Evolutionary conservation across 2,888 invertebrate genomes (phyloP), one percentile per base, ranked within the genome.

Genomic region (Mimachlamys varia): DNA sequence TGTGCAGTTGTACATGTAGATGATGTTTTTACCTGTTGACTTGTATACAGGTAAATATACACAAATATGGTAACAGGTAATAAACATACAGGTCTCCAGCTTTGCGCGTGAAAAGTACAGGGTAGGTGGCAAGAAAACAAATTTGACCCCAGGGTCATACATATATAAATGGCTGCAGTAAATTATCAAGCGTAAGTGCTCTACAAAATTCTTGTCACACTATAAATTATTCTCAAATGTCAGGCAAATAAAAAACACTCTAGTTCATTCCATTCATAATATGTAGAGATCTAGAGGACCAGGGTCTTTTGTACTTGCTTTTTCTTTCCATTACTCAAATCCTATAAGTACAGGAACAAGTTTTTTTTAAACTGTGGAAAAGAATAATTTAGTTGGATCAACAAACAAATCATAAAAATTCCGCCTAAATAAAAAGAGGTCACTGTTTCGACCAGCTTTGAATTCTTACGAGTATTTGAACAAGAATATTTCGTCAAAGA

Each of bases 61-160:
- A 44, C 44, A 44, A 44, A 7, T 44, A 7, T 44, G 12, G 13
- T 13, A 53, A 19, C 53, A 58, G 58, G 58, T 58, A 33, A 76
- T 76, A 76, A 12, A 76, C 76, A 76, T 27, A 33, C 4, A 27
- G 33, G 12, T 13, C 7, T 76, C 27, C 76, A 7, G 44, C 44
- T 33, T 33, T 58, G n/a, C 22, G 58, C n/a, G 58, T 22, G 15
- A 58, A 58, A 7, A 58, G 27, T 27, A 76, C 76, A 1, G 0
- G 27, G 76, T 76, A 33, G 76, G 76, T 76, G 76, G 76, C 27
- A 76, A 13, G 58, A 58, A 76, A 33, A 33, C 12, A 76, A 27
- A 76, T 76, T 33, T 76, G 76, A 76, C 76, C 76, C 27, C 33
- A 76, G 76, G 76, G 27, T n/a, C n/a, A n/a, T n/a, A 76, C 76